Evolutionary conservation across 2,113 vertebrate species (phyloP), one percentile per base, ranked within the genome.

Genomic region (Parotia lawesii): DNA sequence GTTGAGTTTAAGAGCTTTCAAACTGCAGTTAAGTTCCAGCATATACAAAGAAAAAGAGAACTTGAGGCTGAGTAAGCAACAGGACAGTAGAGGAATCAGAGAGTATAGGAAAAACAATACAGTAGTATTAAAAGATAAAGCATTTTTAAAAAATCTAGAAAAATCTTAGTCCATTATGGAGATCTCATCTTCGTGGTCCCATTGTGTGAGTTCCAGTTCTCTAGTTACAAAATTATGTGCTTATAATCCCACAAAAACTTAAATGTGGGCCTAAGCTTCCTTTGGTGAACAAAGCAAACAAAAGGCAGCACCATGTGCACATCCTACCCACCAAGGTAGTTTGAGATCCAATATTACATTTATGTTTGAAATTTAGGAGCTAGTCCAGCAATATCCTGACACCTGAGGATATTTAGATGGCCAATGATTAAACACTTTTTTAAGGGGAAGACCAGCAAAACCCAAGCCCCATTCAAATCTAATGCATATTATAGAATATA

Each of bases 51-150:
- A 33, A 27, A 82, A 38, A 42, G 8, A 42, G 37, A 65, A 70
- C 1, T 35, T 38, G 4, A 47, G 53, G 42, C 1, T n/a, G 31
- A 33, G 51, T 27, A 80, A 69, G 12, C 11, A 42, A 87, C 13
- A 71, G 24, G 5, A 37, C 1, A 19, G 23, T 3, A 31, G 8
- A 76, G 7, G 7, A 84, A 12, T 54, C 23, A 7, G 37, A 37
- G 2, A 0, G 1, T 27, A 40, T 0, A 67, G 15, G 11, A 10
- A 65, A 65, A 85, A 13, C 15, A 67, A 48, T 25, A 5, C 12
- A 45, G 19, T 0, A 58, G 3, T 6, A 60, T 42, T 70, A 58
- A 54, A 8, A 58, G 5, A 6, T 14, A 38, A 79, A 70, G 4
- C 11, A 51, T 21, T 67, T 62, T 24, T 0, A 2, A 6, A 66